Base-by-base conservation (phyloP, 2,797 vertebrate genomes). In the Acipenser oxyrinchus region DNA sequence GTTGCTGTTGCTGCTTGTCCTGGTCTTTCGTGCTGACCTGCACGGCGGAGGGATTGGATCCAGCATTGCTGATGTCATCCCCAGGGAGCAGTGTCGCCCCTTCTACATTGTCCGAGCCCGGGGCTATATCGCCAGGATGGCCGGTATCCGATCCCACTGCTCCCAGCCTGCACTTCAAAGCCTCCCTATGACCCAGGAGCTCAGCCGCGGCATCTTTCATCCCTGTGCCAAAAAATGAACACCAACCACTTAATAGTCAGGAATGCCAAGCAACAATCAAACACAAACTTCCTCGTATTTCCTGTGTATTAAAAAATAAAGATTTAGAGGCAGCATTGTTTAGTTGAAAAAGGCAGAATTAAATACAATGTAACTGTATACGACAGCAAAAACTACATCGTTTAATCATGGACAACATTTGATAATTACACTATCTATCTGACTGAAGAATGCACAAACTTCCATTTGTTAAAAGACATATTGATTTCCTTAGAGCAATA, bases 171-270 rank as follows among this genome's bases (percentile, higher is more conserved):
- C 96, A 97, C 82, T 98, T 98, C 69, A 97, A 91, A 79, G 93
- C 93, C 75, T 97, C 95, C 84, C 95, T 90, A 81, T 98, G 95
- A 78, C 95, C 95, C 78, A 97, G 91, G 72, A 97, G 88, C 90
- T 97, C 95, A 55, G 86, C 88, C 74, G 95, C 88, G 60, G 90
- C 95, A 87, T 98, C 95, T 84, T 97, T 98, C 95, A 97, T 97
- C 88, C 96, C 95, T 97, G 88, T 49, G 70, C 76, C 83, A 74
- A 66, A 72, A 63, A 51, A 65, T 12, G 11, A 53, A 53, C 51
- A 53, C 23, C 2, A 37, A 37, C 23, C 23, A 37, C 4, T 37
- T 37, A 37, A 37, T 37, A 37, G 2, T 3, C 23, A 37, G 4
- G 23, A 37, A 3, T 37, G 23, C 23, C 23, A 37, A 37, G 23